These are phyloP conservation scores for Lypha dubia DNA, from an alignment of 2,888 invertebrate species.

Conservation along the genomic window DNA sequence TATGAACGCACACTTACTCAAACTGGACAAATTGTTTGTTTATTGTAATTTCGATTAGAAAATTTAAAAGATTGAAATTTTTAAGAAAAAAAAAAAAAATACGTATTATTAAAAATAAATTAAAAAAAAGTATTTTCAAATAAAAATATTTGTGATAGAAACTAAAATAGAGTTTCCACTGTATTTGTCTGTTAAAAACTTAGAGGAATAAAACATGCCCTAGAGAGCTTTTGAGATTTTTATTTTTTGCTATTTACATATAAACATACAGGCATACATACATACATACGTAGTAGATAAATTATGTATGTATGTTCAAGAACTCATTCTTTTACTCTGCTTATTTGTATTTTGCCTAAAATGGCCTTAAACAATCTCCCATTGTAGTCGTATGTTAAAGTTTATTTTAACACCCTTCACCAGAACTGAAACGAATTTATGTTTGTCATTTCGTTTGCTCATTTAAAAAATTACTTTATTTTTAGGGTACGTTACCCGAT, in stretches of 20 bases:
- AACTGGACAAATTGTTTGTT: slow-evolving; percentile 19
- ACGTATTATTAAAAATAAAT: background rate
- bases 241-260: too few species aligned
- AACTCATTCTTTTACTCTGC: background rate
- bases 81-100: background rate
- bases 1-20: background rate
- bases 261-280: too few species aligned
- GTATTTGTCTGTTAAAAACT: too few species aligned
- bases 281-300: background rate
- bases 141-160: background rate
- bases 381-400: slow-evolving; percentile 21
- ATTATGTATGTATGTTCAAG: background rate
- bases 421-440: background rate
- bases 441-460: background rate
- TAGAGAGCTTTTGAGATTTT: too few species aligned
- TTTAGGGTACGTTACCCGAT: too few species aligned
- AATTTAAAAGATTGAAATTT: slow-evolving; percentile 38
- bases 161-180: background rate
- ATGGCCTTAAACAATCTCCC: slow-evolving; percentile 35
- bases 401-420: slow-evolving; percentile 1
- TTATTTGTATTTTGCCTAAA: slow-evolving; percentile 14
- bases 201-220: too few species aligned
- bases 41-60: slow-evolving; percentile 6
- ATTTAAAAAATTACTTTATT: background rate
- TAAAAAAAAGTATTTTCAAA: background rate